Evolutionary conservation across 2,113 vertebrate species (phyloP).

Genomic region (Lampris megalopsis): DNA sequence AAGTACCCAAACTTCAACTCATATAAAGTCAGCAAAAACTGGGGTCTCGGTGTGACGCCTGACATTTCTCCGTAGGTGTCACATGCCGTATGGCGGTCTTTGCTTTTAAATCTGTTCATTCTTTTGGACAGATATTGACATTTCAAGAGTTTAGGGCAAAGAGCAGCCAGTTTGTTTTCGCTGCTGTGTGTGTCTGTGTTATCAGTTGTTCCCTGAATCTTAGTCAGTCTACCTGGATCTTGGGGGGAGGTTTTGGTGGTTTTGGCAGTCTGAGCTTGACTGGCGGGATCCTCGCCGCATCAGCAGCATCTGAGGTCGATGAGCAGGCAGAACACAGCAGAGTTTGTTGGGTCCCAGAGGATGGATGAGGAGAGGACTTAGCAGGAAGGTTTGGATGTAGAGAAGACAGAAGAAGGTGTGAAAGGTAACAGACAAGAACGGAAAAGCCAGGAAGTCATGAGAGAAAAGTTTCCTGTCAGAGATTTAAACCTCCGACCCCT

Average conservation of each 20-base stretch:
- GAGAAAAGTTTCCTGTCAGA: not conserved
- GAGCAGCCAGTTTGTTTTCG: no score
- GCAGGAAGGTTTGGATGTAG: slow-evolving; percentile 48
- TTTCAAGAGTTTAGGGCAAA: no score
- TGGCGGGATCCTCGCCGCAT: slow-evolving; percentile 76
- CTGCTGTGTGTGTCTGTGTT: not conserved
- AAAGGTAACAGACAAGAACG: slow-evolving; percentile 37
- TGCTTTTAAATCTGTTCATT: not conserved
- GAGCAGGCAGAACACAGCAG: slow-evolving; percentile 77
- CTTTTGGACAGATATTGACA: not conserved
- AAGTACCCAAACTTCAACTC: no score
- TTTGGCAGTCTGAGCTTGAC: slow-evolving; percentile 79
- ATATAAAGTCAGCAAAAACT: no score
- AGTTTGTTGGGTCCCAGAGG: slow-evolving; percentile 47
- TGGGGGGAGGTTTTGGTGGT: slow-evolving; percentile 81
- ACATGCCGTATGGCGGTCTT: not conserved
- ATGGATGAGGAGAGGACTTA: slow-evolving; percentile 41
- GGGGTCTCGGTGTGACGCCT: no score
- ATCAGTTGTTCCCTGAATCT: not conserved
- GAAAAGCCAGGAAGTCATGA: slow-evolving; percentile 10
- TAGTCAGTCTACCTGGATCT: slow-evolving; percentile 87
- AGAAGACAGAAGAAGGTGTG: slow-evolving; percentile 42
- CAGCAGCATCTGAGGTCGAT: slow-evolving; percentile 68
- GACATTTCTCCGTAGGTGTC: no score
- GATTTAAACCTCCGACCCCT: not conserved